phyloP scores from a whole-genome alignment of 2,888 invertebrate genomes.

The Incurvaria masculella region DNA sequence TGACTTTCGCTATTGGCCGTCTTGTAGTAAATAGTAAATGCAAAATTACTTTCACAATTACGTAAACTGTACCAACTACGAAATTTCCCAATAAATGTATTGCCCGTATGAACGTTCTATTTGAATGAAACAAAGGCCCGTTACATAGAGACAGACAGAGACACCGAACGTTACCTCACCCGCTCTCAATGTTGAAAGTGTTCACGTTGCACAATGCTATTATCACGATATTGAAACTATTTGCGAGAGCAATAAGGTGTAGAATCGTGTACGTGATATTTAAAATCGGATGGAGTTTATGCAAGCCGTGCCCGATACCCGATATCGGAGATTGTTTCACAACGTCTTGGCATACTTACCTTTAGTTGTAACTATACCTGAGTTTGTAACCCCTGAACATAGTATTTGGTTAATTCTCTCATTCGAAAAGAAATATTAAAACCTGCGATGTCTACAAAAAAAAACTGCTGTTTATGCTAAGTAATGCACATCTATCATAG shows the following conservation, averaged over 20 bases:
- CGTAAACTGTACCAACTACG: not conserved
- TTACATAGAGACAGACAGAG: not conserved
- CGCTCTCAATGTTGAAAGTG: not conserved
- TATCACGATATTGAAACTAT: not conserved
- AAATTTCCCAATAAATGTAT: not conserved
- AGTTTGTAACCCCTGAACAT: too few relatives aligned
- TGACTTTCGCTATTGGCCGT: too few relatives aligned
- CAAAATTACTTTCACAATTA: not conserved
- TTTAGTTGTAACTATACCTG: too few relatives aligned
- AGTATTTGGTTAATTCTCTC: too few relatives aligned
- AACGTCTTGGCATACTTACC: constrained; percentile 1
- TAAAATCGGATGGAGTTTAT: not conserved
- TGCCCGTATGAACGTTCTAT: not conserved
- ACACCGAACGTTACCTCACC: not conserved
- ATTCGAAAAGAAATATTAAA: too few relatives aligned
- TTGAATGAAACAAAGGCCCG: not conserved
- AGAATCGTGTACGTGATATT: too few relatives aligned
- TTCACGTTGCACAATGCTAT: not conserved
- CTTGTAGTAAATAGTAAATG: too few relatives aligned
- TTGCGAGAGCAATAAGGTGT: not conserved
- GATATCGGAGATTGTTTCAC: not conserved
- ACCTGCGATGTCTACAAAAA: too few relatives aligned
- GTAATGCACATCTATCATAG: too few relatives aligned
- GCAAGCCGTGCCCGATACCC: not conserved
- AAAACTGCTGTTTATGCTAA: too few relatives aligned